These are phyloP conservation scores for Pristionchus maxplancki DNA, from an alignment of 2,888 invertebrate genomes.

Conservation along the genomic window DNA sequence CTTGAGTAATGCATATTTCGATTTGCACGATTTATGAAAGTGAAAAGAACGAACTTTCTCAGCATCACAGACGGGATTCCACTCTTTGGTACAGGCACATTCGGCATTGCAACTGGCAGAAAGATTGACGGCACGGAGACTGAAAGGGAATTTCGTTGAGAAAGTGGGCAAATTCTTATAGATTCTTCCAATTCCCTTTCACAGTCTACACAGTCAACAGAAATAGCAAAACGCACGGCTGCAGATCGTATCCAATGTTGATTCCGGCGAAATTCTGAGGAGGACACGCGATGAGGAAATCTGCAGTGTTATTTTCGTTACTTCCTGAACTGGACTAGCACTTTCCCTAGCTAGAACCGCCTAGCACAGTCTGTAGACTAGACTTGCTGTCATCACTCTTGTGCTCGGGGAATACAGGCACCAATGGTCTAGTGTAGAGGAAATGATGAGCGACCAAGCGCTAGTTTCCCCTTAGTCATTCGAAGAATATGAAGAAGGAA, in stretches of 20 bases:
- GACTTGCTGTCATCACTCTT: background rate
- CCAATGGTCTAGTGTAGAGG: background rate
- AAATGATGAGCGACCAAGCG: background rate
- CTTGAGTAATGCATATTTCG: background rate
- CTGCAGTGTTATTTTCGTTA: conserved; percentile 56
- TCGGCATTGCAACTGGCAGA: conserved; percentile 64
- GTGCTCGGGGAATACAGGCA: background rate
- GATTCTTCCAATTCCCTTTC: too few species aligned
- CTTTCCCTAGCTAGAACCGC: too few species aligned
- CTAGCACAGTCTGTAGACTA: too few species aligned
- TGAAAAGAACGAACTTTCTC: conserved; percentile 59
- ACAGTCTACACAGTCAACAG: background rate
- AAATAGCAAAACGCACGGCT: conserved; percentile 22
- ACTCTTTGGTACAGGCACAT: conserved; percentile 68
- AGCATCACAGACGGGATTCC: conserved; percentile 75
- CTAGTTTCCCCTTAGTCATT: background rate
- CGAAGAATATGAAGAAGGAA: background rate
- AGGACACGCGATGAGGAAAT: conserved; percentile 75
- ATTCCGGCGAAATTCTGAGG: conserved; percentile 75
- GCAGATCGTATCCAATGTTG: conserved; percentile 69
- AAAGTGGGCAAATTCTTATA: background rate
- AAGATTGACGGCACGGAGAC: background rate
- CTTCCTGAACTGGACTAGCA: too few species aligned
- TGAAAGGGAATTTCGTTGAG: background rate
- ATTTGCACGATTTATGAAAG: conserved; percentile 55